Evolutionary conservation across 2,888 invertebrate species (phyloP), one percentile per base, ranked within the genome.

Genomic region (Phania funesta): DNA sequence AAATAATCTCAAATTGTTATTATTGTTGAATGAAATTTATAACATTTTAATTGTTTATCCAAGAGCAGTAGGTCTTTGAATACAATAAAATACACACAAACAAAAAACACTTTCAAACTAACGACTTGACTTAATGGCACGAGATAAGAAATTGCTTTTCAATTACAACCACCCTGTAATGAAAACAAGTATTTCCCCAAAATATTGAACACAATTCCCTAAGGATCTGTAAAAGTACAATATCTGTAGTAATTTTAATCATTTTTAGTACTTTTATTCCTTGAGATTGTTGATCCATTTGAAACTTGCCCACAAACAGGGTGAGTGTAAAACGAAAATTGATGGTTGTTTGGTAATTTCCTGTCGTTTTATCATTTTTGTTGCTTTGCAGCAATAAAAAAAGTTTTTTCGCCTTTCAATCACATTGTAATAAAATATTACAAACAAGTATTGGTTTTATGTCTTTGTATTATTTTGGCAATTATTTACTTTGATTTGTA

Each of bases 11-110:
- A 75, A 75, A 58, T 75, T 38, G 48, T 48, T 67, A 41, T 67
- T 41, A 65, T 26, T 58, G 32, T 54, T 56, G 56, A 65, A 44
- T 64, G 54, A 74, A 74, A 74, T 74, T 62, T 74, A 74, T 74
- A 32, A n/a, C 73, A 54, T 44, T 74, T 74, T 74, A 74, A 74
- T 74, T 64, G 73, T 64, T 41, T 62, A 11, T n/a, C 16, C 24
- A 74, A 48, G 58, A 35, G 11, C 46, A 24, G 35, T 9, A 29
- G 29, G n/a, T 50, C 67, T 52, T 52, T 52, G 35, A 38, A 24
- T 26, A 50, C 6, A 44, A 44, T 26, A 4, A n/a, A n/a, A 32
- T 68, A 18, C 18, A 20, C 44, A 68, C 13, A 22, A 56, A 70
- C 56, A 5, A 16, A 4, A 24, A 58, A 46, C 35, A 16, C 46